Conservation (phyloP, 2,113 vertebrate genomes). For the Trochalopteron elliotii region DNA sequence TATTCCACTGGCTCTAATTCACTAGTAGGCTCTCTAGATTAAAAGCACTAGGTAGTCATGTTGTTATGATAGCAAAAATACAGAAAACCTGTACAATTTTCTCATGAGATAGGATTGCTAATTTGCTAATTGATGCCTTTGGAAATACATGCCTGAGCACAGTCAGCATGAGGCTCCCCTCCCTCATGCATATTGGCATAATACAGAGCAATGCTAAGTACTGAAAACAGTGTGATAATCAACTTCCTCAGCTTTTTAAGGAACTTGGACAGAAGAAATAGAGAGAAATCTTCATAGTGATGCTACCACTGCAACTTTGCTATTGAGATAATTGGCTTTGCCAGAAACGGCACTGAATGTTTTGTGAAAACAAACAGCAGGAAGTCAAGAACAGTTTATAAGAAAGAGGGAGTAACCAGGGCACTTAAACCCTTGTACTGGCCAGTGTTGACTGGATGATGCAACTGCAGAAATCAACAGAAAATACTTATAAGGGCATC, state of each 20-base stretch:
- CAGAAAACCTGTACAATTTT: background rate
- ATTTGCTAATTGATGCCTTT: conserved; percentile 11
- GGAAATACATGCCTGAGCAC: background rate
- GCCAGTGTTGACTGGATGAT: background rate
- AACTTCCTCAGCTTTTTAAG: background rate
- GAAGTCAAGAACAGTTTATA: conserved; percentile 3
- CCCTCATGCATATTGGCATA: background rate
- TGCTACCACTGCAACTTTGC: background rate
- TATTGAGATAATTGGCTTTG: conserved; percentile 4
- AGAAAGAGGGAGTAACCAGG: background rate
- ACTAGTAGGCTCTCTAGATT: background rate
- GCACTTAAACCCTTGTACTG: background rate
- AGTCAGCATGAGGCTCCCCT: background rate
- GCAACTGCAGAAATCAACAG: conserved; percentile 47
- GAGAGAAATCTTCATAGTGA: background rate
- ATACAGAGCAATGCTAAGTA: background rate
- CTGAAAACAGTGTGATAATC: background rate
- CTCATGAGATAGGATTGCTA: background rate
- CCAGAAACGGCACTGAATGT: background rate
- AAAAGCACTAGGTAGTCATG: background rate
- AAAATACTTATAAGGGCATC: conserved; percentile 7
- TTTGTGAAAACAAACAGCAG: conserved; percentile 38
- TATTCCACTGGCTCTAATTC: background rate
- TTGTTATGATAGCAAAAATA: background rate
- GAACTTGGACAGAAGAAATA: background rate